Conservation (phyloP, 2,797 vertebrate species). For the Thalassophryne amazonica region DNA sequence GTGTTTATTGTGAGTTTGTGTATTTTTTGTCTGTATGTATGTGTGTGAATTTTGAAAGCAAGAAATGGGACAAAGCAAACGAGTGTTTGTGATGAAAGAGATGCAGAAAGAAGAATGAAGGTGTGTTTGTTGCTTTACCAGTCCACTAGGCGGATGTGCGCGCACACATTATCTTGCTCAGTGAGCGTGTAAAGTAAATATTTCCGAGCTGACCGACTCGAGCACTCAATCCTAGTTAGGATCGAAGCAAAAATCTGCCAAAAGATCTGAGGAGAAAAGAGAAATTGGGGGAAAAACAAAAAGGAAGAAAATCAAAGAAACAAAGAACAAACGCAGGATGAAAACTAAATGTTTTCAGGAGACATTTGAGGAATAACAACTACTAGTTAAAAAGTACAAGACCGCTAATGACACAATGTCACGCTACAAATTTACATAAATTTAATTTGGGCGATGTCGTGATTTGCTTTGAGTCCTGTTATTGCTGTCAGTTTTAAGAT, state of each 20-base stretch:
- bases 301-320: too few species aligned
- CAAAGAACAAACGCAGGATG: too few species aligned
- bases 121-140: constrained; percentile 44
- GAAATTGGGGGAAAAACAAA: not conserved
- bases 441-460: too few species aligned
- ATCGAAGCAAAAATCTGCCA: too few species aligned
- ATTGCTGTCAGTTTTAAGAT: too few species aligned
- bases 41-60: constrained; percentile 21
- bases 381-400: too few species aligned
- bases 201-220: constrained; percentile 5
- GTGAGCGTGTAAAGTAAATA: constrained; percentile 24
- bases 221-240: not conserved
- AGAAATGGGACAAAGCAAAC: constrained; percentile 38
- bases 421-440: too few species aligned
- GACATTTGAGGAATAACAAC: too few species aligned
- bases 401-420: too few species aligned
- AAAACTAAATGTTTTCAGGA: too few species aligned
- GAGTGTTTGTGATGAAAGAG: constrained; percentile 33
- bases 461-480: too few species aligned
- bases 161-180: constrained; percentile 22
- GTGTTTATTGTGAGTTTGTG: constrained; percentile 56
- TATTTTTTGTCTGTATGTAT: constrained; percentile 3
- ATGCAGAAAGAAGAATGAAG: constrained; percentile 9
- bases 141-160: constrained; percentile 25
- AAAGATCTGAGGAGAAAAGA: too few species aligned